Evolutionary conservation across 2,113 vertebrate species (phyloP).

Genomic region (Muntiacus reevesi): DNA sequence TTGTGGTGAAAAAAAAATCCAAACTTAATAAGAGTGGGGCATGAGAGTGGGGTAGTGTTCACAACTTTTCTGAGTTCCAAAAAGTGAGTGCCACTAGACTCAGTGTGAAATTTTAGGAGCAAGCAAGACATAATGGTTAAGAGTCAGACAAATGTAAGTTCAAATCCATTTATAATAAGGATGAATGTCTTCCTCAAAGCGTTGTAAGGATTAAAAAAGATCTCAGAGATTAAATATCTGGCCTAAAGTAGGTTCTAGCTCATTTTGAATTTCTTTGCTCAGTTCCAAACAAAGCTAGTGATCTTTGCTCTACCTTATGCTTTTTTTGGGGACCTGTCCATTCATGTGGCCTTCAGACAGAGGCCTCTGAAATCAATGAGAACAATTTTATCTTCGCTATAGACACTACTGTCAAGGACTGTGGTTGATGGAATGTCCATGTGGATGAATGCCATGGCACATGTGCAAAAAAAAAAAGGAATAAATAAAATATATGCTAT

Average conservation of each 20-base stretch:
- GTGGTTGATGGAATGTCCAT: neutral
- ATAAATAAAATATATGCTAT: neutral
- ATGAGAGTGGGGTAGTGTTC: neutral
- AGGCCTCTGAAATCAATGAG: neutral
- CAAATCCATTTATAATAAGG: neutral
- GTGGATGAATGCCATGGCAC: neutral
- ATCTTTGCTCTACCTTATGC: neutral
- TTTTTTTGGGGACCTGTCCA: neutral
- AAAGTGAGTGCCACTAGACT: neutral
- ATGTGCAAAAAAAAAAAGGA: neutral
- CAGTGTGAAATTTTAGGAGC: neutral
- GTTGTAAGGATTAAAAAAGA: neutral
- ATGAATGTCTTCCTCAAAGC: neutral
- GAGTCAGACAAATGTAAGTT: neutral
- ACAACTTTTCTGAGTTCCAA: neutral
- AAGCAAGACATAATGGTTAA: neutral
- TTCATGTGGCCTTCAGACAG: neutral
- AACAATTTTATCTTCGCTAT: neutral
- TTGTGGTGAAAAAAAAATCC: neutral
- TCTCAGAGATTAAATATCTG: neutral
- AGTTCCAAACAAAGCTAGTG: neutral
- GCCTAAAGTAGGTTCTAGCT: neutral
- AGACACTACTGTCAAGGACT: neutral
- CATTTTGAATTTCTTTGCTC: conserved; percentile 17
- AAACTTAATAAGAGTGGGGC: neutral